Conservation (phyloP, 2,113 vertebrate genomes). For the Paramormyrops kingsleyae region DNA sequence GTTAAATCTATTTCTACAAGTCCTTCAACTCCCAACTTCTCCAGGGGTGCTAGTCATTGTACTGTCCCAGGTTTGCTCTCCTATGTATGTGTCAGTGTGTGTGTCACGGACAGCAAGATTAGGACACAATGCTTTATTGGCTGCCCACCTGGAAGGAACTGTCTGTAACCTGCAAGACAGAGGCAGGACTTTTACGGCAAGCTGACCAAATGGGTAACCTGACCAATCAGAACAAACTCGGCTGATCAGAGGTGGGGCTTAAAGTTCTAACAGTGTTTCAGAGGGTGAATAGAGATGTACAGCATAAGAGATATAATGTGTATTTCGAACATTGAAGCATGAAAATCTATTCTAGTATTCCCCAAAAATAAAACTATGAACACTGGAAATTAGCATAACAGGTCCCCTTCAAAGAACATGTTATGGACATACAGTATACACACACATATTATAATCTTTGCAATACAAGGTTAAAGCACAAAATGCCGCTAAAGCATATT, state of each 20-base stretch:
- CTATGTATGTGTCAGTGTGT: background rate
- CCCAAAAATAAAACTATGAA: background rate
- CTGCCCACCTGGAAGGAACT: background rate
- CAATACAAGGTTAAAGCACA: background rate
- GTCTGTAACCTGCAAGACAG: background rate
- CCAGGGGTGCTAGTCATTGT: background rate
- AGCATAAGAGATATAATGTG: background rate
- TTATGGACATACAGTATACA: background rate
- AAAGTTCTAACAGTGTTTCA: background rate
- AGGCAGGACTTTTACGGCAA: background rate
- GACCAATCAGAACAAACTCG: background rate
- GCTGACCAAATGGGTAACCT: background rate
- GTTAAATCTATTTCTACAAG: no score
- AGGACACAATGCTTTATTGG: background rate
- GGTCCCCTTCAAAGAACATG: background rate
- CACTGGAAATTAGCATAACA: background rate
- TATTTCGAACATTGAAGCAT: background rate
- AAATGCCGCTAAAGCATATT: background rate
- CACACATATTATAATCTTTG: background rate
- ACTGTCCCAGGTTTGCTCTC: background rate
- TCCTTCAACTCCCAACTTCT: no score
- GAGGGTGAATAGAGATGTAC: background rate
- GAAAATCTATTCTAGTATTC: background rate
- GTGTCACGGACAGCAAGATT: background rate
- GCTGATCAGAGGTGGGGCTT: background rate